Evolutionary conservation across 2,797 vertebrate species (phyloP), one percentile per base, ranked within the genome.

Genomic region (Harpagifer antarcticus): DNA sequence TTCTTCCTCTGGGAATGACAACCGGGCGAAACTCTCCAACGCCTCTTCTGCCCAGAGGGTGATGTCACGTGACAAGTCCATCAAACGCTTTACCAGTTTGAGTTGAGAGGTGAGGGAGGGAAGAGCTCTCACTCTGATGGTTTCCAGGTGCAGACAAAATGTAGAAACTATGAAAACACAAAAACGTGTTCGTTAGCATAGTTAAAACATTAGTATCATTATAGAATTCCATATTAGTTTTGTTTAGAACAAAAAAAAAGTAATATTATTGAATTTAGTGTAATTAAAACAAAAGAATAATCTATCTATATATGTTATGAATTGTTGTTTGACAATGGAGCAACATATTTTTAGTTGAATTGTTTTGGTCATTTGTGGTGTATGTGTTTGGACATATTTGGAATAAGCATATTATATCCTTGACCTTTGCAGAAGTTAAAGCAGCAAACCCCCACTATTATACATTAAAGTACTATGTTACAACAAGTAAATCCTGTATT

Each of bases 31-130:
- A 90, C 89, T 85, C 66, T 63, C 49, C 61, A 17, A 54, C 79
- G 80, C 72, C 78, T 81, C 72, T 37, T 9, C 72, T 69, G 74
- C 50, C 16, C 37, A 78, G 40, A 44, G 55, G 57, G 56, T 94
- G 94, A 94, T 93, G 93, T 86, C 78, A 68, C 42, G 33, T 17
- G 79, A 78, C 85, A 72, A 78, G 79, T 68, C 83, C 44, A 56
- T 87, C 87, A 81, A 78, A 79, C 19, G 60, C 57, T 19, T 49
- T 31, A 66, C 43, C 63, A 17, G 73, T 14, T 13, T 27, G 61
- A 79, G 27, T 78, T 4, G 49, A 81, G 74, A 80, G 56, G 16
- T 0, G 59, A 1, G 0, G 3, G 14, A 3, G 1, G 16, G 0
- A 11, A 49, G 91, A 91, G 72, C 20, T 68, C 86, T 81, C 88